Evolutionary conservation across 1,140 invertebrate genomes (phyloP).

Genomic region (Drosophila paulistorum): DNA sequence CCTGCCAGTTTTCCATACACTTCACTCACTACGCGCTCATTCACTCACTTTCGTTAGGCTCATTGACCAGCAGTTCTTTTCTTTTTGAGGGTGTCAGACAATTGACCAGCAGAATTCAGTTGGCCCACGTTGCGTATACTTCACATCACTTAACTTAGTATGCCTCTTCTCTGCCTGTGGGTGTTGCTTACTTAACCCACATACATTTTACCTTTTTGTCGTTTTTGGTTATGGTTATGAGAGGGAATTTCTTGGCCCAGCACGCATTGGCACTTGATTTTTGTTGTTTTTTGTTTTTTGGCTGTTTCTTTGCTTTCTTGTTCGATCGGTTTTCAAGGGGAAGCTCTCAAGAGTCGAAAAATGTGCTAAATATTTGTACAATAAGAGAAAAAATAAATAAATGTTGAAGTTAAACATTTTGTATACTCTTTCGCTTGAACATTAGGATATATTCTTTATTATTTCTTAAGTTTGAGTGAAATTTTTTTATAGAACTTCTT

Average conservation of each 20-base stretch:
- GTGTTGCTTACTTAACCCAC: slow-evolving; percentile 48
- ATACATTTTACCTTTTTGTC: slow-evolving; percentile 35
- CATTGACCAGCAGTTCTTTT: slow-evolving; percentile 15
- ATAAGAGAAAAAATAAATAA: slow-evolving; percentile 22
- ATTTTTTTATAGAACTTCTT: too few species aligned
- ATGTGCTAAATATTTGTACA: slow-evolving; percentile 44
- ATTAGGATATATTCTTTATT: background rate
- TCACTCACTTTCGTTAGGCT: slow-evolving; percentile 16
- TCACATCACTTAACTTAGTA: slow-evolving; percentile 17
- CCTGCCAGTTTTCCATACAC: slow-evolving; percentile 12
- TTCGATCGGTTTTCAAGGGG: slow-evolving; percentile 19
- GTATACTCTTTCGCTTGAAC: slow-evolving; percentile 6
- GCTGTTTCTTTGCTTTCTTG: slow-evolving; percentile 16
- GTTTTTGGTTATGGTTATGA: slow-evolving; percentile 43
- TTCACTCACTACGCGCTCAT: slow-evolving; percentile 50
- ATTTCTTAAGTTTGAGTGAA: too few species aligned
- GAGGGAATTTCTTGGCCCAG: slow-evolving; percentile 41
- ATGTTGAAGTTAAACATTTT: slow-evolving; percentile 16
- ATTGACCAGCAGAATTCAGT: slow-evolving; percentile 25
- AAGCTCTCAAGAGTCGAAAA: slow-evolving; percentile 45
- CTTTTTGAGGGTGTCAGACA: background rate
- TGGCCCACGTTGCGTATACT: slow-evolving; percentile 61
- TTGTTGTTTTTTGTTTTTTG: background rate
- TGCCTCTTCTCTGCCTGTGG: slow-evolving; percentile 21
- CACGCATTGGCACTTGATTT: slow-evolving; percentile 68